phyloP scores from a whole-genome alignment of 2,797 vertebrate species.

The Enteromius thamalakanensis region DNA sequence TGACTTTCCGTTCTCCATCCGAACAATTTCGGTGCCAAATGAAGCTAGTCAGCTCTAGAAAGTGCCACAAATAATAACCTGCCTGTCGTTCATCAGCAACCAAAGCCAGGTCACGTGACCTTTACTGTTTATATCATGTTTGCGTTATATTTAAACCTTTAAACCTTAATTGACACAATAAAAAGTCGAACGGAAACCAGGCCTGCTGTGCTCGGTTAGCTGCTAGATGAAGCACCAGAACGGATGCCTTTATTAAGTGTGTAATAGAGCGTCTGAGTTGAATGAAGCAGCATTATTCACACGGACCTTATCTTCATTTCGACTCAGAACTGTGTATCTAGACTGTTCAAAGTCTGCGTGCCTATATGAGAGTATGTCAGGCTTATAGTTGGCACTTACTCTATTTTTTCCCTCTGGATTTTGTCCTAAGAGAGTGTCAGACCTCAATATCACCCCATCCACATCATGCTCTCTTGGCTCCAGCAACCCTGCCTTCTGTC shows the following conservation, averaged over 20 bases:
- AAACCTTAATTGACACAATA: constrained; percentile 36
- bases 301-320: constrained; percentile 33
- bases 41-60: constrained; percentile 46
- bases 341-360: constrained; percentile 37
- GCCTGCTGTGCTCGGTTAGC: background rate
- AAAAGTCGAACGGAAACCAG: constrained; percentile 49
- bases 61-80: constrained; percentile 54
- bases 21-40: constrained; percentile 49
- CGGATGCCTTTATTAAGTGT: constrained; percentile 2
- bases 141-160: constrained; percentile 36
- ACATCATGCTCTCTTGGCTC: constrained; percentile 42
- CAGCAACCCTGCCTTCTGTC: constrained; percentile 69
- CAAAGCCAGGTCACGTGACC: constrained; percentile 48
- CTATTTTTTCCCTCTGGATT: constrained; percentile 24
- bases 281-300: constrained; percentile 29
- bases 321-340: constrained; percentile 2
- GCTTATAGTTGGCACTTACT: background rate
- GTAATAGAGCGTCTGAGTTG: constrained; percentile 21
- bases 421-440: constrained; percentile 27
- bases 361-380: constrained; percentile 13
- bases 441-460: constrained; percentile 39
- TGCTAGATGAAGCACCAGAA: constrained; percentile 19
- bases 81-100: constrained; percentile 50
- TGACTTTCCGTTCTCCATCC: constrained; percentile 47
- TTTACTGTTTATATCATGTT: constrained; percentile 38